phyloP scores from a whole-genome alignment of 2,113 vertebrate species.

The Chaetodon trifascialis region DNA sequence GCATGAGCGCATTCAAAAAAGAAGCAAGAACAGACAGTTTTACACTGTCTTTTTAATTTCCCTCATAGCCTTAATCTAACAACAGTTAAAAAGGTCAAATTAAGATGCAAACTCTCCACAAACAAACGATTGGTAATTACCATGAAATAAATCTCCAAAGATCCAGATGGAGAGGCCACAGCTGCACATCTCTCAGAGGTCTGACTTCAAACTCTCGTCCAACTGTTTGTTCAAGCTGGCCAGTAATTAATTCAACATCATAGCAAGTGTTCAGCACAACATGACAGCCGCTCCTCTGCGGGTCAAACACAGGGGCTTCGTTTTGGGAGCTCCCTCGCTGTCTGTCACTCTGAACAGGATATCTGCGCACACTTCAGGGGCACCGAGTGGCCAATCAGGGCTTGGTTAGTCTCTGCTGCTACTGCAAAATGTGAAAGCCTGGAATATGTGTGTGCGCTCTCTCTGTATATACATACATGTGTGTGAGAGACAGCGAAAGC shows the following conservation, averaged over 20 bases:
- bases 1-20: too few relatives aligned
- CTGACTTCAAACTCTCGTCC: constrained; percentile 32
- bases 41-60: neutral
- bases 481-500: constrained; percentile 35
- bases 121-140: constrained; percentile 68
- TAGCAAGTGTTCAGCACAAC: constrained; percentile 30
- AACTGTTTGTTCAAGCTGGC: constrained; percentile 15
- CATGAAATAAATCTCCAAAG: constrained; percentile 76
- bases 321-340: constrained; percentile 23
- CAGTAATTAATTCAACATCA: constrained; percentile 43
- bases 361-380: constrained; percentile 51
- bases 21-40: neutral
- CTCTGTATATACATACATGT: neutral
- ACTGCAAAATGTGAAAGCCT: constrained; percentile 66
- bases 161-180: constrained; percentile 80
- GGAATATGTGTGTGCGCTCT: constrained; percentile 22
- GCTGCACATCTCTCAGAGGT: constrained; percentile 72
- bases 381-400: constrained; percentile 56
- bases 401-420: constrained; percentile 55
- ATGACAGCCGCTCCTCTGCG: constrained; percentile 38
- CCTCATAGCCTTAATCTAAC: neutral
- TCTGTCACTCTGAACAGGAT: constrained; percentile 40
- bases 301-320: constrained; percentile 34
- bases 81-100: neutral
- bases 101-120: neutral